A percentile compares a stretch with the other conserved stretches of the same genome.
Conservation (phyloP, 2,113 vertebrate genomes). For the Noturus placidus region DNA sequence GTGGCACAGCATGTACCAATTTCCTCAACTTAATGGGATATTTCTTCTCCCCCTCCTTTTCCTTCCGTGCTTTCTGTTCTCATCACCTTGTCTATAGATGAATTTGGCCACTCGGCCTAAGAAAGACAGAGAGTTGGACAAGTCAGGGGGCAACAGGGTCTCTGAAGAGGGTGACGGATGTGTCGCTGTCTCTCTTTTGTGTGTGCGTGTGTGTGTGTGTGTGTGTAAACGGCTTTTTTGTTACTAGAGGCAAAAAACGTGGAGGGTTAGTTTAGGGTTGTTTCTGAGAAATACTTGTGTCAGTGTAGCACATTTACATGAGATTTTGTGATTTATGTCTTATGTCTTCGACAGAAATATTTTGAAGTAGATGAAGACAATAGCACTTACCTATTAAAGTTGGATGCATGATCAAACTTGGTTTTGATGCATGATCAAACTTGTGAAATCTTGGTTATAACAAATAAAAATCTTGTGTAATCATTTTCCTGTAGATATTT, state of each 20-base stretch:
- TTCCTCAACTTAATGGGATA: constrained; percentile 68
- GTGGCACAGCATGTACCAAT: constrained; percentile 68
- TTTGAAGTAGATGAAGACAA: neutral
- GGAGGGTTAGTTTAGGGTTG: neutral
- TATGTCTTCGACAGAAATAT: neutral
- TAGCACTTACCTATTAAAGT: neutral
- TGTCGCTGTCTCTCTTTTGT: neutral
- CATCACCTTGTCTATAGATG: constrained; percentile 23
- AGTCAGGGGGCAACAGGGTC: neutral
- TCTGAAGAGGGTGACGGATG: neutral
- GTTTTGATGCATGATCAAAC: neutral
- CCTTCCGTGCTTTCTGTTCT: constrained; percentile 38
- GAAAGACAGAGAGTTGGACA: constrained; percentile 42
- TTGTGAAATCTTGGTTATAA: neutral
- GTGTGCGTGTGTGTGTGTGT: too few species aligned
- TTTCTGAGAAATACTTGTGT: neutral
- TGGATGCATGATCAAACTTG: neutral
- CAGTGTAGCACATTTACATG: neutral
- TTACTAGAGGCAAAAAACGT: neutral
- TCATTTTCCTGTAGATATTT: neutral
- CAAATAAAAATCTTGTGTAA: neutral
- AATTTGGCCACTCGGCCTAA: constrained; percentile 34
- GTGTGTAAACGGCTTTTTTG: constrained; percentile 22
- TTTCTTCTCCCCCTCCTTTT: constrained; percentile 54
- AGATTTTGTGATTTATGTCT: neutral